Conservation (phyloP, 2,797 vertebrate genomes). For the Pantherophis vulpinus region DNA sequence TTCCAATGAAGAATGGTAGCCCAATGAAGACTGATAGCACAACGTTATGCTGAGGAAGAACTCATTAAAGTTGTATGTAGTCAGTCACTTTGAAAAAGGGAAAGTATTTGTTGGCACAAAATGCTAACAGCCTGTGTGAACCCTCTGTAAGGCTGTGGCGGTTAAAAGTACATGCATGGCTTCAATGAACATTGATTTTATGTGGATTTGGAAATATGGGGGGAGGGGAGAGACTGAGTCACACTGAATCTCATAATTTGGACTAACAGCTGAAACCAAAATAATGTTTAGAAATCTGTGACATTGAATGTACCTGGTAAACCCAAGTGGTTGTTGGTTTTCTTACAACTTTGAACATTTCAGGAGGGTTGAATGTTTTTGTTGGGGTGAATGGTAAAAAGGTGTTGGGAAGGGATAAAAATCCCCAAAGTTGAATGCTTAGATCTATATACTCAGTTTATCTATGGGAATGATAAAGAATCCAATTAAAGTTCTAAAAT, state of each 20-base stretch:
- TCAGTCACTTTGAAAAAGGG: conserved; percentile 35
- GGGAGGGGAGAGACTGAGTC: not conserved
- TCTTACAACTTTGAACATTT: not conserved
- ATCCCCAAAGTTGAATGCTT: not conserved
- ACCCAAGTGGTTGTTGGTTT: not conserved
- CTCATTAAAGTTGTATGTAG: conserved; percentile 34
- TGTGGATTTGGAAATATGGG: not conserved
- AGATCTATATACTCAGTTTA: not conserved
- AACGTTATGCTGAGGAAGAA: conserved; percentile 41
- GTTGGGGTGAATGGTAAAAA: not conserved
- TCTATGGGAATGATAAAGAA: not conserved
- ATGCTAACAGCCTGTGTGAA: not conserved
- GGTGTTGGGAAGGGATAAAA: not conserved
- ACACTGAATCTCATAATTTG: not conserved
- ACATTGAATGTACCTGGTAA: not conserved
- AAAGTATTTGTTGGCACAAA: conserved; percentile 42
- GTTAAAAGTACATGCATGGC: not conserved
- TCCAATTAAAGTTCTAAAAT: not conserved
- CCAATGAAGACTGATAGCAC: conserved; percentile 20
- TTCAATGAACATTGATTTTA: not conserved
- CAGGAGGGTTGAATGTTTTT: not conserved
- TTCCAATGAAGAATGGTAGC: conserved; percentile 42
- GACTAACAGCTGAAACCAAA: not conserved
- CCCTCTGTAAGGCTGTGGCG: not conserved
- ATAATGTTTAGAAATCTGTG: not conserved